Conservation (phyloP, 2,888 invertebrate species). For the Gortyna flavago region DNA sequence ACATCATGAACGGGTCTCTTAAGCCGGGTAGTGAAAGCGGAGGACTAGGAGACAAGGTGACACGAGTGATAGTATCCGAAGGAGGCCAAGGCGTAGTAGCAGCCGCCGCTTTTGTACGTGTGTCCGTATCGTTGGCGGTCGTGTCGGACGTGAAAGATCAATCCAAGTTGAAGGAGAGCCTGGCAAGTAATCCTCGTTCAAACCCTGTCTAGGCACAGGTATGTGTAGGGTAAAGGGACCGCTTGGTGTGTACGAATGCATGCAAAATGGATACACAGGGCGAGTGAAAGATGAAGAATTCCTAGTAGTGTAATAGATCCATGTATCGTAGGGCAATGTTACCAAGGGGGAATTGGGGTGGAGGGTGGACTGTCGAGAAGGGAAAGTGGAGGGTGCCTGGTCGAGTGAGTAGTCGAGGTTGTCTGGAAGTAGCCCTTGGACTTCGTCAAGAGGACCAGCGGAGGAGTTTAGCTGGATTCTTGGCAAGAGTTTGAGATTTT, state of each 20-base stretch:
- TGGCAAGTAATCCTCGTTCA: too few species aligned
- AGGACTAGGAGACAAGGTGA: not conserved
- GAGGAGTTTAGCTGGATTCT: not conserved
- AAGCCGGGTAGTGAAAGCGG: rapidly evolving
- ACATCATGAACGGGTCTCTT: not conserved
- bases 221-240: too few species aligned
- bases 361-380: too few species aligned
- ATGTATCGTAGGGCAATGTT: too few species aligned
- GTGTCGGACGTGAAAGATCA: not conserved
- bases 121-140: not conserved
- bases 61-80: too few species aligned
- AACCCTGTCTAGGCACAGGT: not conserved
- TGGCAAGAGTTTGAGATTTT: not conserved
- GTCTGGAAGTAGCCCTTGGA: too few species aligned
- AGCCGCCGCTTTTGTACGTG: too few species aligned
- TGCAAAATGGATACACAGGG: not conserved
- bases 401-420: too few species aligned
- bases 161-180: not conserved
- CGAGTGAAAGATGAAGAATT: not conserved
- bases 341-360: too few species aligned
- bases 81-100: not conserved
- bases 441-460: too few species aligned
- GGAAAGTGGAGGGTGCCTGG: too few species aligned
- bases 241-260: not conserved
- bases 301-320: too few species aligned